Evolutionary conservation across 1,140 invertebrate genomes (phyloP), one percentile per base, ranked within the genome.

Genomic region (Papilio aristodemus): DNA sequence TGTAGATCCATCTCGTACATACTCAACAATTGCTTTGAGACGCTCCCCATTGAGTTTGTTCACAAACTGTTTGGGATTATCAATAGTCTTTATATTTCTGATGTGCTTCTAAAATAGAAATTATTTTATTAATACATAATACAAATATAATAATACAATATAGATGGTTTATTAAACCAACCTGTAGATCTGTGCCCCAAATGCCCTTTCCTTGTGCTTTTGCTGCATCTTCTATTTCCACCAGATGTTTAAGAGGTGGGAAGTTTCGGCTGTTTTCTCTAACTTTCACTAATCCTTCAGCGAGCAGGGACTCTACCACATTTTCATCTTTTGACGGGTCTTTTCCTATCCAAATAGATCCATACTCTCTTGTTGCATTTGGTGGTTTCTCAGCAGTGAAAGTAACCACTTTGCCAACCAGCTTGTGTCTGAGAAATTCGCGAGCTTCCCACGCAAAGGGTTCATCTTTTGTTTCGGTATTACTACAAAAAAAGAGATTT

Each of bases 361-460:
- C 98, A 93, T 98, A 98, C 82, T 97, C 97, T 82, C 97, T 94
- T 6, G 79, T 85, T 8, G 94, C 95, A 32, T 95, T 96, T 71
- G 93, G 93, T 75, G 93, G 93, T 89, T 94, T 96, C 75, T 96
- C 95, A 60, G 93, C 92, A 19, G 92, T 94, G 87, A 98, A 99
- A 4, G 93, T 92, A 0, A 99, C 96, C 78, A 97, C 95, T 89
- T 97, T 95, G 4, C 97, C 97, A 81, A 99, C 95, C 8, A 99
- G 83, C 84, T 97, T 98, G 81, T 98, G 97, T 27, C 98, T 93
- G 32, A 99, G 90, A 87, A 95, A 99, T 92, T 99, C 98, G 70
- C 98, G 93, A 0, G 98, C 96, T 90, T 99, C 98, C 97, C 98
- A 99, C 1, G 97, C 98, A 93, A 94, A 99, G 7, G 98, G 96